Evolutionary conservation across 2,797 vertebrate species (phyloP).

Genomic region (Hipposideros larvatus): DNA sequence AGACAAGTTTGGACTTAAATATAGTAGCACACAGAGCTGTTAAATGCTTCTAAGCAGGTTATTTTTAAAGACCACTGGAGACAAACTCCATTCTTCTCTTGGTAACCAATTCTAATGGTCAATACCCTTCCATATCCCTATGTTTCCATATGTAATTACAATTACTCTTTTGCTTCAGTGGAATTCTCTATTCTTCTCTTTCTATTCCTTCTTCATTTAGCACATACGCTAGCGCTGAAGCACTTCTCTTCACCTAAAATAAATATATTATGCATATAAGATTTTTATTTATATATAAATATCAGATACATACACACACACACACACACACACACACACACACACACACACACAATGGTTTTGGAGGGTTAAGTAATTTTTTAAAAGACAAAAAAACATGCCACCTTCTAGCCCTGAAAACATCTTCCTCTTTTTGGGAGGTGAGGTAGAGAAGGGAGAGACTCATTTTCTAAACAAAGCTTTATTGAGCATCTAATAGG

Average conservation of each 20-base stretch:
- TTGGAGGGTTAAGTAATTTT: not conserved
- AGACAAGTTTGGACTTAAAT: not conserved
- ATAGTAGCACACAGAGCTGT: not conserved
- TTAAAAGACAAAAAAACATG: constrained; percentile 2
- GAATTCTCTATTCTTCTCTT: not conserved
- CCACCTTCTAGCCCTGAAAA: not conserved
- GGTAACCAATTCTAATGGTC: not conserved
- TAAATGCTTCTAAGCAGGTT: not conserved
- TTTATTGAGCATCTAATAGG: not conserved
- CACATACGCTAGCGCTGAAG: not conserved
- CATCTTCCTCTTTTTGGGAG: not conserved
- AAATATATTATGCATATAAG: not conserved
- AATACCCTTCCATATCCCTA: not conserved
- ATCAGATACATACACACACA: not conserved
- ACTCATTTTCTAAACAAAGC: constrained; percentile 12
- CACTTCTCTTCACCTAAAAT: not conserved
- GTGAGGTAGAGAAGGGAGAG: not conserved
- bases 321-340: not conserved
- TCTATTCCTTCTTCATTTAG: not conserved
- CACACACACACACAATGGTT: not conserved
- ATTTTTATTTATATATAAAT: not conserved
- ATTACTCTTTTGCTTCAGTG: not conserved
- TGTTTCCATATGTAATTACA: not conserved
- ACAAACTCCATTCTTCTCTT: not conserved
- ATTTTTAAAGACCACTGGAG: constrained; percentile 18